These are phyloP conservation scores for Plutella xylostella DNA, from an alignment of 2,888 invertebrate species.

Conservation along the genomic window DNA sequence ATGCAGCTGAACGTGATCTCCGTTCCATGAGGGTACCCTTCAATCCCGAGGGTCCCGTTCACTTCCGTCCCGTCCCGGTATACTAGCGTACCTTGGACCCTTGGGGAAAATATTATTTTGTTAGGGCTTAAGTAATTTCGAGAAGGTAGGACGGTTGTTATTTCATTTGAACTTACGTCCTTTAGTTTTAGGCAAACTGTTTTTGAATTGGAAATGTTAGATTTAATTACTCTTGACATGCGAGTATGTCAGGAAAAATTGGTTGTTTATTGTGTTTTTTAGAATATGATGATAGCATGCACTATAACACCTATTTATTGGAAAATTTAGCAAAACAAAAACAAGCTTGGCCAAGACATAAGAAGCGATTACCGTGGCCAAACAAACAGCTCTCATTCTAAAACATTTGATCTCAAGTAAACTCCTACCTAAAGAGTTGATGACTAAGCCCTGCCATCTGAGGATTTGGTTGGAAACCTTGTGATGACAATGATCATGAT, in stretches of 20 bases:
- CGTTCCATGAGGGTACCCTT: slow-evolving; percentile 82
- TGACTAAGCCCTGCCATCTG: slow-evolving; percentile 59
- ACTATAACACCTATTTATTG: slow-evolving; percentile 33
- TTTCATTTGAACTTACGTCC: no score
- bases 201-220: no score
- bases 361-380: slow-evolving; percentile 55
- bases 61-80: slow-evolving; percentile 79
- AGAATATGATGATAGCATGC: no score
- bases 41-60: slow-evolving; percentile 72
- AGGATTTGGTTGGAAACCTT: slow-evolving; percentile 42
- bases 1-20: slow-evolving; percentile 88
- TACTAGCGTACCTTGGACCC: slow-evolving; percentile 82
- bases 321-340: slow-evolving; percentile 48
- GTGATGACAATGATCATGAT: neutral
- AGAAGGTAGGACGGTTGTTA: no score
- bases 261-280: no score
- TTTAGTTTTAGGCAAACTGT: no score
- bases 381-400: slow-evolving; percentile 36
- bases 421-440: slow-evolving; percentile 30
- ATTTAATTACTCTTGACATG: no score
- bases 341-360: slow-evolving; percentile 61
- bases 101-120: slow-evolving; percentile 27
- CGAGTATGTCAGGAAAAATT: no score
- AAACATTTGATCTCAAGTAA: slow-evolving; percentile 11
- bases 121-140: no score